phyloP scores from a whole-genome alignment of 2,888 invertebrate species.

The Neocrepidodera transversa region DNA sequence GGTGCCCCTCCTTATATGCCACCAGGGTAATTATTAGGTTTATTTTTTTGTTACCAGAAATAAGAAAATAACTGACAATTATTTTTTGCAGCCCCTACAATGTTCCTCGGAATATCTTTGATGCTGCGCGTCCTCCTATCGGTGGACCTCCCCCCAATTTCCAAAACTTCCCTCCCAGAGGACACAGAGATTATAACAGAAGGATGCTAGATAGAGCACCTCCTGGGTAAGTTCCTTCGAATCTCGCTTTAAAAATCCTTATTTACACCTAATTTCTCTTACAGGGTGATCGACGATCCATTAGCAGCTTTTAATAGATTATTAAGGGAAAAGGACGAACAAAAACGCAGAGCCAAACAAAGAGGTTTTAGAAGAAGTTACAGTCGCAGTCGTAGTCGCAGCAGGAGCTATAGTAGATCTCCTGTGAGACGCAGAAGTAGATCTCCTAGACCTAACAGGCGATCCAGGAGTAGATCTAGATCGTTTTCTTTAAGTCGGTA shows the following conservation, averaged over 20 bases:
- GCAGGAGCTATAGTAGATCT: slow-evolving; percentile 59
- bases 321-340: slow-evolving; percentile 83
- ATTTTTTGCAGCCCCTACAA: slow-evolving; percentile 49
- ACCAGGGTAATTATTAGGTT: slow-evolving; percentile 49
- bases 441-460: slow-evolving; percentile 51
- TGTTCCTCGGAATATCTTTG: slow-evolving; percentile 55
- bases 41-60: background rate
- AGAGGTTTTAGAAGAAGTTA: slow-evolving; percentile 67
- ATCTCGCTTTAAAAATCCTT: background rate
- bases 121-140: slow-evolving; percentile 53
- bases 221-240: slow-evolving; percentile 58
- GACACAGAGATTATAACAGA: slow-evolving; percentile 42
- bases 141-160: slow-evolving; percentile 53
- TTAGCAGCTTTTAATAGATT: slow-evolving; percentile 87
- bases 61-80: no score
- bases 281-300: slow-evolving; percentile 82
- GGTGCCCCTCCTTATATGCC: slow-evolving; percentile 53
- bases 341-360: slow-evolving; percentile 68
- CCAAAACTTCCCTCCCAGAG: slow-evolving; percentile 48
- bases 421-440: slow-evolving; percentile 60
- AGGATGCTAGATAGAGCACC: slow-evolving; percentile 61
- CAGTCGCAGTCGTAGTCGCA: slow-evolving; percentile 61
- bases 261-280: slow-evolving; percentile 38
- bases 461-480: slow-evolving; percentile 56
- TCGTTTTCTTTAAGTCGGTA: slow-evolving; percentile 67